phyloP scores from a whole-genome alignment of 2,113 vertebrate genomes.

The Heterocephalus glaber region DNA sequence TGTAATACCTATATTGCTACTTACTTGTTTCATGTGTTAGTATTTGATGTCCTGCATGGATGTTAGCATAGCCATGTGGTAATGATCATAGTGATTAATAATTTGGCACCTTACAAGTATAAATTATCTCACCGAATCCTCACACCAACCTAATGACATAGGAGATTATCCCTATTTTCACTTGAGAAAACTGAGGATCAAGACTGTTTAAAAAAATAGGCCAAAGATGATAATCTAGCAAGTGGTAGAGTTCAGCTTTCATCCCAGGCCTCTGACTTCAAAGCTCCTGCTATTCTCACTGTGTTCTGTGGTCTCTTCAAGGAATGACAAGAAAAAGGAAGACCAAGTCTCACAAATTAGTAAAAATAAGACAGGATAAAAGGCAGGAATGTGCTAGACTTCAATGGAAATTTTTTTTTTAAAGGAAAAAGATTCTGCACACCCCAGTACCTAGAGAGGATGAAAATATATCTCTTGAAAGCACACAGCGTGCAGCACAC shows the following conservation, averaged over 20 bases:
- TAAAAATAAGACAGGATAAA: background rate
- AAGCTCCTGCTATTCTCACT: background rate
- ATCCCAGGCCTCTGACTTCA: background rate
- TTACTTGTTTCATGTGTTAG: background rate
- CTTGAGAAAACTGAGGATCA: background rate
- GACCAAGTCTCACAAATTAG: background rate
- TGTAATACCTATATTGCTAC: background rate
- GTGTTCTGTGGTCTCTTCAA: background rate
- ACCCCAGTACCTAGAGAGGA: background rate
- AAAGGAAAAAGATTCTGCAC: background rate
- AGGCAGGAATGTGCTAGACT: background rate
- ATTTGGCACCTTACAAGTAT: background rate
- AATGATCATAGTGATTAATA: background rate
- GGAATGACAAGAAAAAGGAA: slow-evolving; percentile 8
- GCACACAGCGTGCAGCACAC: background rate
- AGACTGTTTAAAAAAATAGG: background rate
- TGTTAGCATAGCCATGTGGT: background rate
- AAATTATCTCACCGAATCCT: background rate
- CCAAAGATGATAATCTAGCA: background rate
- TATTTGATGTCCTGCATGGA: background rate
- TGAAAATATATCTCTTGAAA: slow-evolving; percentile 21
- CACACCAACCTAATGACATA: background rate
- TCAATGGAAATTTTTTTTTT: background rate
- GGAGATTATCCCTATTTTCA: background rate
- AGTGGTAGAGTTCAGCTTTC: background rate